Evolutionary conservation across 92 coral and sea anemone species (phyloP), one percentile per base, ranked within the genome.

Genomic region (Palythoa grandis): DNA sequence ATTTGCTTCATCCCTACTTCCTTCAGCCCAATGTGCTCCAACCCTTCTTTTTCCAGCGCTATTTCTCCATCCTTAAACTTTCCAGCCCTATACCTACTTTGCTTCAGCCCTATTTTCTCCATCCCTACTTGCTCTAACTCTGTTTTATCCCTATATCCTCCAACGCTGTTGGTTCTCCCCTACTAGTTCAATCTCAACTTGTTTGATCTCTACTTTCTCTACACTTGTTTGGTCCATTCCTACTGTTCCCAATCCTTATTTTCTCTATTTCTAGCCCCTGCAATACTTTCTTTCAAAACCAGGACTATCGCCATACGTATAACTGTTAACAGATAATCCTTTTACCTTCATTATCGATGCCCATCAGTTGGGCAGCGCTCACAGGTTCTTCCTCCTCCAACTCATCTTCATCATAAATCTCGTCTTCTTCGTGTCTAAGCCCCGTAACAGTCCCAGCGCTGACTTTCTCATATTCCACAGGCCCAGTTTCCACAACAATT

Each of bases 321-420:
- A 8, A 63, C 23, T 10, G 23, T 63, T 4, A 9, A 6, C 22
- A 63, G 24, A 63, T 4, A 16, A 17, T n/a, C 35, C n/a, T 7
- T 19, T 74, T 91, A 93, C 99, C 93, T 68, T 90, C 91, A 24
- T 92, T 89, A 83, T 91, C 95, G 84, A 95, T 90, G 69, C 96
- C 95, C 91, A 96, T 95, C 38, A 96, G 85, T n/a, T 95, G 95
- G 7, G 92, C 93, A 13, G 95, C 96, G 74, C 99, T 96, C 67
- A 96, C 92, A 74, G 92, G 98, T 25, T 82, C 90, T 71, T 91
- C 98, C 15, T 96, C 98, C 75, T 91, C 93, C 85, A 89, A 91
- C 20, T 91, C 97, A 22, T 92, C 92, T 29, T 95, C 95, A 61
- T 78, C 85, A 72, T 72, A 87, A 38, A 69, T 25, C 12, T 93